Evolutionary conservation across 1,140 invertebrate genomes (phyloP).

Genomic region (Mylabris phalerata): DNA sequence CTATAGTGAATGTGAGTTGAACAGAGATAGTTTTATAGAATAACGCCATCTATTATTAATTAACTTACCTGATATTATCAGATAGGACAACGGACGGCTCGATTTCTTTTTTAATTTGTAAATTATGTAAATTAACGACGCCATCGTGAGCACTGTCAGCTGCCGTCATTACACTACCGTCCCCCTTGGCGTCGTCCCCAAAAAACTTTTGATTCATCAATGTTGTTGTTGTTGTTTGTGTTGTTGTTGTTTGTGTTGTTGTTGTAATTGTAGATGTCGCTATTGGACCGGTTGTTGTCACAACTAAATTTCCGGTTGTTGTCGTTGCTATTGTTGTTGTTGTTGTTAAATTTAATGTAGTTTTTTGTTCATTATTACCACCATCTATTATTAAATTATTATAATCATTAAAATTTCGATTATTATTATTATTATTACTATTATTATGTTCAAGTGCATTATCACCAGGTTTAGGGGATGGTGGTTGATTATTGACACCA

Average conservation of each 20-base stretch:
- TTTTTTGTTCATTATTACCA: too few species aligned
- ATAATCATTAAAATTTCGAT: too few species aligned
- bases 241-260: too few species aligned
- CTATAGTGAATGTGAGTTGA: neutral
- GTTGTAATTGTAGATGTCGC: conserved; percentile 6
- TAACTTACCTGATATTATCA: conserved; percentile 14
- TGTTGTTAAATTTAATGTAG: too few species aligned
- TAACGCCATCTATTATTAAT: conserved; percentile 15
- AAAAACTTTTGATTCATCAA: conserved; percentile 26
- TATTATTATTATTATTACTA: too few species aligned
- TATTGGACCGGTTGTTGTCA: too few species aligned
- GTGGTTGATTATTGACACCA: conserved; percentile 26
- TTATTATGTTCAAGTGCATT: conserved; percentile 1
- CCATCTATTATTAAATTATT: too few species aligned
- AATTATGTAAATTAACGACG: conserved; percentile 3
- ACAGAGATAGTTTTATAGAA: conserved; percentile 8
- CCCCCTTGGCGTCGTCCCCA: conserved; percentile 17
- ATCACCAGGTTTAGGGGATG: conserved; percentile 7
- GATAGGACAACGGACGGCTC: conserved; percentile 4
- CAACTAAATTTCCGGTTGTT: too few species aligned
- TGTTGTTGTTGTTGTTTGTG: conserved; percentile 8
- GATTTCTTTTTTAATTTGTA: conserved; percentile 10
- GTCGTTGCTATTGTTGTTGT: too few species aligned
- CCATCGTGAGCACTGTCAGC: conserved; percentile 15
- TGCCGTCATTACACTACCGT: conserved; percentile 5